phyloP scores from a whole-genome alignment of 2,113 vertebrate species.

The Pardalotus punctatus region DNA sequence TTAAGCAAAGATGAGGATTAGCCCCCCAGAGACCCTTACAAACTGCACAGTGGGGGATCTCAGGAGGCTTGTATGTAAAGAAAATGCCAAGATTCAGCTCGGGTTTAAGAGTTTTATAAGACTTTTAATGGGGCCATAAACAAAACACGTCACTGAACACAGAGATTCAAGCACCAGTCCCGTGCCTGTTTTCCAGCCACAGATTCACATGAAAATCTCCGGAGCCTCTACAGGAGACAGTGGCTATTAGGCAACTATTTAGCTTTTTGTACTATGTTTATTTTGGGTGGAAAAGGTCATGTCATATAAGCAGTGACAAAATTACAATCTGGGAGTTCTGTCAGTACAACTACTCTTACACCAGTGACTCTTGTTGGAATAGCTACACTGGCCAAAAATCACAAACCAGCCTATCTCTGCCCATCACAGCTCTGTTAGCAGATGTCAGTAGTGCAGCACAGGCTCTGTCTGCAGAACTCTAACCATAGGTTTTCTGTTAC shows the following conservation, averaged over 20 bases:
- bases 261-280: background rate
- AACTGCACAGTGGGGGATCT: background rate
- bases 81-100: background rate
- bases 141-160: background rate
- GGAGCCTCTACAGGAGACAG: constrained; percentile 30
- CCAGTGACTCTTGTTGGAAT: background rate
- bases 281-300: constrained; percentile 28
- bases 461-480: background rate
- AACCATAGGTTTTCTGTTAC: constrained; percentile 17
- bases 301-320: constrained; percentile 40
- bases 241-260: constrained; percentile 18
- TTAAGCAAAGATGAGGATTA: background rate
- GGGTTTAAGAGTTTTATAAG: background rate
- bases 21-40: background rate
- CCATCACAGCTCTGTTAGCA: background rate
- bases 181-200: background rate
- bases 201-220: constrained; percentile 14
- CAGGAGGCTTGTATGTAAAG: background rate
- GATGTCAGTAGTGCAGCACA: background rate
- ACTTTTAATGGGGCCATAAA: background rate
- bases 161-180: background rate
- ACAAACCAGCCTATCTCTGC: background rate
- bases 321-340: constrained; percentile 26
- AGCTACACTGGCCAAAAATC: background rate
- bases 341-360: constrained; percentile 9